phyloP scores from a whole-genome alignment of 2,113 vertebrate species.

The Bubalus kerabau region DNA sequence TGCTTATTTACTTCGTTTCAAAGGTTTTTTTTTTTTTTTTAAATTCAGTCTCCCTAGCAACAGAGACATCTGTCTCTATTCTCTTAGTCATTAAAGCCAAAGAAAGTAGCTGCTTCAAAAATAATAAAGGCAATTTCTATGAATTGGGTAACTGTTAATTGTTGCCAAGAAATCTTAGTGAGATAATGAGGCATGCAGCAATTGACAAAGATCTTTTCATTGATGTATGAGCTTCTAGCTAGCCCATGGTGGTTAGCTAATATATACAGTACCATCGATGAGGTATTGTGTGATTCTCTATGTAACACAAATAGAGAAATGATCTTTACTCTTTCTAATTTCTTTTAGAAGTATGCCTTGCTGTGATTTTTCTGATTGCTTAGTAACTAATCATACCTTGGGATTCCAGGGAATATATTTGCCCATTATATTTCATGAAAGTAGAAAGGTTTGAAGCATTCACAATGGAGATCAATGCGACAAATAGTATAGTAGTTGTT shows the following conservation, averaged over 20 bases:
- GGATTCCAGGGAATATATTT: conserved; percentile 49
- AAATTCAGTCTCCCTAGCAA: conserved; percentile 80
- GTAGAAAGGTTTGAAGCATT: conserved; percentile 51
- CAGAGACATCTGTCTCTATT: conserved; percentile 85
- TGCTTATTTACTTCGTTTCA: conserved; percentile 78
- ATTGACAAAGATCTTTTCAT: conserved; percentile 78
- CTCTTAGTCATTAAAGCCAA: conserved; percentile 82
- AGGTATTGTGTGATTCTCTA: conserved; percentile 58
- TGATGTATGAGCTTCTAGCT: conserved; percentile 74
- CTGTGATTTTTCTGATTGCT: conserved; percentile 66
- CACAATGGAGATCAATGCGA: conserved; percentile 58
- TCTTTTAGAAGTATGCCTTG: conserved; percentile 65
- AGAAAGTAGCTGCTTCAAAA: conserved; percentile 82
- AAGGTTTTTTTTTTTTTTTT: conserved; percentile 66
- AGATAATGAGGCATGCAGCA: conserved; percentile 79
- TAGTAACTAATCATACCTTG: conserved; percentile 70
- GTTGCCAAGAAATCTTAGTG: conserved; percentile 80
- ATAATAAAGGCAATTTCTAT: conserved; percentile 81
- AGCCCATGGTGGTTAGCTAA: conserved; percentile 75
- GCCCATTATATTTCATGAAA: conserved; percentile 63
- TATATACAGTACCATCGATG: conserved; percentile 62
- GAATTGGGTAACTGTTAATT: conserved; percentile 82
- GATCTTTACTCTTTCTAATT: conserved; percentile 73
- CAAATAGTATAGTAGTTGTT: conserved; percentile 8
- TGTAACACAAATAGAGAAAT: conserved; percentile 65